Evolutionary conservation across 2,888 invertebrate genomes (phyloP).

Genomic region (Dicranocentrus wangi): DNA sequence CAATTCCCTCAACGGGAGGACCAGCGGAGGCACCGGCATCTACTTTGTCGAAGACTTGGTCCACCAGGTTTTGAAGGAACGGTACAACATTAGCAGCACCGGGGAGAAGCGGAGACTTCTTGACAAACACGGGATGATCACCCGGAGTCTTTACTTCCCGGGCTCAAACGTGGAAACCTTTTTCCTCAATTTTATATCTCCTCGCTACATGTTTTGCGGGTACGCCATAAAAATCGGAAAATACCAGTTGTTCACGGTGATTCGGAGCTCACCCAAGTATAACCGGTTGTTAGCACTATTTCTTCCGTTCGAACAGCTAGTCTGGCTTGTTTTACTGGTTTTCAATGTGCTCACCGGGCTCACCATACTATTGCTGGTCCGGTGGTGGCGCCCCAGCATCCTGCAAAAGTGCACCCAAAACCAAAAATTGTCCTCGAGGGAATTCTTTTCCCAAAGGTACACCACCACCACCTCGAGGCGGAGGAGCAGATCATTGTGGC

Average conservation of each 20-base stretch:
- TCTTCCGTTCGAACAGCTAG: not conserved
- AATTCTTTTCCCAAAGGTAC: not conserved
- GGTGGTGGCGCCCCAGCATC: not conserved
- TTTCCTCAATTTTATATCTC: not conserved
- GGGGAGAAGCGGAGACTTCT: conserved; percentile 6
- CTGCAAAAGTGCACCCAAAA: not conserved
- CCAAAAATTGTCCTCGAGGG: not conserved
- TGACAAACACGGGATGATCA: conserved; percentile 22
- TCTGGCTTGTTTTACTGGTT: not conserved
- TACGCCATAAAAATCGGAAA: not conserved
- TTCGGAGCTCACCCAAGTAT: not conserved
- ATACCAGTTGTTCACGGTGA: conserved; percentile 7
- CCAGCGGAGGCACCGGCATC: not conserved
- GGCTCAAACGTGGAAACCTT: not conserved
- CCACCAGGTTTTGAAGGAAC: conserved; percentile 4
- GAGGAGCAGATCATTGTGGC: too few species aligned
- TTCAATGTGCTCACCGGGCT: not conserved
- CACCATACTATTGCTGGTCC: not conserved
- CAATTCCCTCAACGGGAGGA: not conserved
- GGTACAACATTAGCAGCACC: conserved; percentile 14
- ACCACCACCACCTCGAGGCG: too few species aligned
- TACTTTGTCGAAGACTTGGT: conserved; percentile 8
- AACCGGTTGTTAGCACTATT: not conserved
- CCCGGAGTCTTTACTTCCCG: not conserved
- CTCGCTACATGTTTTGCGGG: not conserved